These are phyloP conservation scores for Melinopterus prodromus DNA, from an alignment of 2,888 invertebrate species.

Conservation along the genomic window DNA sequence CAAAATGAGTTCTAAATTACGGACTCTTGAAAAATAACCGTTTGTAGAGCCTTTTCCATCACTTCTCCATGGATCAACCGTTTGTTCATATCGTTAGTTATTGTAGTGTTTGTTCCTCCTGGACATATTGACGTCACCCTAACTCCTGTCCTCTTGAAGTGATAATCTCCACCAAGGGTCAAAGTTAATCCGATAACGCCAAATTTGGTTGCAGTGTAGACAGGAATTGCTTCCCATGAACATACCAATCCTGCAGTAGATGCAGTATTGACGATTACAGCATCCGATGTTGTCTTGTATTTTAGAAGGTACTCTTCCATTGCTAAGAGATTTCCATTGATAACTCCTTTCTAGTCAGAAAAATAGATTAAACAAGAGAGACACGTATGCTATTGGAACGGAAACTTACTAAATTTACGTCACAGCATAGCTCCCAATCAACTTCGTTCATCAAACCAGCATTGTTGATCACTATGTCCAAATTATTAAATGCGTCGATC, in stretches of 20 bases:
- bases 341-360: constrained; percentile 56
- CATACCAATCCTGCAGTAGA: constrained; percentile 56
- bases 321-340: constrained; percentile 57
- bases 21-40: too few species aligned
- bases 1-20: neutral
- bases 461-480: neutral
- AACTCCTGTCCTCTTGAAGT: constrained; percentile 55
- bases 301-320: constrained; percentile 60
- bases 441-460: neutral
- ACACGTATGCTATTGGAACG: neutral
- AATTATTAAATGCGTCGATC: neutral
- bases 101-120: constrained; percentile 56
- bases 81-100: constrained; percentile 11
- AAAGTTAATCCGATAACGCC: constrained; percentile 54
- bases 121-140: constrained; percentile 58
- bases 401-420: constrained; percentile 34
- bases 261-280: constrained; percentile 62
- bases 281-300: constrained; percentile 61
- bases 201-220: constrained; percentile 57
- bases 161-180: constrained; percentile 50
- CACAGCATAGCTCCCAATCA: constrained; percentile 29
- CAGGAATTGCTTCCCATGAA: constrained; percentile 21
- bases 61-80: neutral
- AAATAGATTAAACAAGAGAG: constrained; percentile 5
- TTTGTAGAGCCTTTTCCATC: neutral